Base-by-base conservation (phyloP, 2,797 vertebrate species). In the Notolepis coatsorum region DNA sequence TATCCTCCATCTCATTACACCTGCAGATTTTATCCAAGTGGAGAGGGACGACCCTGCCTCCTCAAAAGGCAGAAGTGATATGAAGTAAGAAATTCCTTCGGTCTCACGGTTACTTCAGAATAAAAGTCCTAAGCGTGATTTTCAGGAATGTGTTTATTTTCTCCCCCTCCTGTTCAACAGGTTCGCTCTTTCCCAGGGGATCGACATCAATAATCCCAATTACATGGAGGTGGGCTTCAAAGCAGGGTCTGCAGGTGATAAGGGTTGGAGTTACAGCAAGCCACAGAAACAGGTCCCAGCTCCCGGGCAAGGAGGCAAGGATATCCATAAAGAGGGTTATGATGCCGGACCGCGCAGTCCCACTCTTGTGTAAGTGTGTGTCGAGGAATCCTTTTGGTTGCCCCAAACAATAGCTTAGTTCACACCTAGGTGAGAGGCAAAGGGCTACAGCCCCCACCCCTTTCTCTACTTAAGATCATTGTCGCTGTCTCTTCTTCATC, bases 21-120 rank as follows among this genome's bases (percentile, higher is more conserved):
- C 67, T 88, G 65, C 78, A 99, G 98, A 99, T 88, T 99, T 99
- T 72, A 96, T 99, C 80, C 96, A 99, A 93, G 86, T 96, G 2
- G 96, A 98, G 78, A 90, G 90, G 25, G 97, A 99, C 65, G 97
- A 99, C 75, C 73, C 92, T 0, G 73, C 87, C 20, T 84, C 83
- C 27, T 82, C 88, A 18, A 97, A 96, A 82, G 61, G 78, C 49
- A 93, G 75, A 17, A 28, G 66, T 7, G 89, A 93, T 4, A 90
- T 50, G 79, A 92, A 81, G 93, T 93, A 61, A 79, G 86, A 24
- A 1, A 0, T 59, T 10, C 7, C 39, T 41, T 28, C 52, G n/a
- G 2, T 1, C 13, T 57, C 9, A 0, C 27, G 38, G 2, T 27
- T 52, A 45, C 12, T 17, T 50, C 2, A 37, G 23, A 28, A 42